Conservation (phyloP, 2,888 invertebrate species). For the Orthosia incerta region DNA sequence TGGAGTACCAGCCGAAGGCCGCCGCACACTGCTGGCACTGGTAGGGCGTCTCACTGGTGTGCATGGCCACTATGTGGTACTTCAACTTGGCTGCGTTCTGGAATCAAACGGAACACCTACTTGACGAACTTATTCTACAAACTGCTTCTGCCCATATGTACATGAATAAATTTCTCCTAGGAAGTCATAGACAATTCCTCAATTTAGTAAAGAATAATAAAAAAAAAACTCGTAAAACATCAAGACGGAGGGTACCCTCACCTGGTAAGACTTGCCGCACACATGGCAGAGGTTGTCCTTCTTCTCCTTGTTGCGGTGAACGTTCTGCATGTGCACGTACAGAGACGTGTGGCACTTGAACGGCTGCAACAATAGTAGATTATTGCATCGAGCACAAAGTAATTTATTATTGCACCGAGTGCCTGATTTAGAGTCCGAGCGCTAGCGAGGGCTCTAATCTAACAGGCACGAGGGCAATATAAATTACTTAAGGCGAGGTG, state of each 20-base stretch:
- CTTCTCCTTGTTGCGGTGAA: slow-evolving; percentile 81
- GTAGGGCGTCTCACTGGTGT: slow-evolving; percentile 85
- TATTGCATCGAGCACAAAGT: too few relatives aligned
- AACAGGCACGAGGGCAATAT: too few relatives aligned
- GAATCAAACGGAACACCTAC: background rate
- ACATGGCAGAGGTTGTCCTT: slow-evolving; percentile 87
- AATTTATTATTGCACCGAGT: too few relatives aligned
- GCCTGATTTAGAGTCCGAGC: too few relatives aligned
- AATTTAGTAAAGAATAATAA: too few relatives aligned
- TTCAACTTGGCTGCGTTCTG: slow-evolving; percentile 86
- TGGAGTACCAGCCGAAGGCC: slow-evolving; percentile 87
- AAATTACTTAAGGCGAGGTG: too few relatives aligned
- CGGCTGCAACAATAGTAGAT: slow-evolving; percentile 81
- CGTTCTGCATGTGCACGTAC: slow-evolving; percentile 86
- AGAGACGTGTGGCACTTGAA: slow-evolving; percentile 88
- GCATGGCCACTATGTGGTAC: slow-evolving; percentile 87
- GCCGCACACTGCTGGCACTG: slow-evolving; percentile 81
- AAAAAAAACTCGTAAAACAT: too few relatives aligned
- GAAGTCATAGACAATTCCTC: too few relatives aligned
- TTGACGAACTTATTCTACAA: too few relatives aligned
- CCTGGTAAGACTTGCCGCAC: slow-evolving; percentile 88
- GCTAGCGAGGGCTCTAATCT: too few relatives aligned
- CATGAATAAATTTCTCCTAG: too few relatives aligned
- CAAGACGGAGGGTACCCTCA: slow-evolving; percentile 44
- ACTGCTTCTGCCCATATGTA: too few relatives aligned